Conservation (phyloP, 1,140 invertebrate species). For the Coenobita brevimanus region DNA sequence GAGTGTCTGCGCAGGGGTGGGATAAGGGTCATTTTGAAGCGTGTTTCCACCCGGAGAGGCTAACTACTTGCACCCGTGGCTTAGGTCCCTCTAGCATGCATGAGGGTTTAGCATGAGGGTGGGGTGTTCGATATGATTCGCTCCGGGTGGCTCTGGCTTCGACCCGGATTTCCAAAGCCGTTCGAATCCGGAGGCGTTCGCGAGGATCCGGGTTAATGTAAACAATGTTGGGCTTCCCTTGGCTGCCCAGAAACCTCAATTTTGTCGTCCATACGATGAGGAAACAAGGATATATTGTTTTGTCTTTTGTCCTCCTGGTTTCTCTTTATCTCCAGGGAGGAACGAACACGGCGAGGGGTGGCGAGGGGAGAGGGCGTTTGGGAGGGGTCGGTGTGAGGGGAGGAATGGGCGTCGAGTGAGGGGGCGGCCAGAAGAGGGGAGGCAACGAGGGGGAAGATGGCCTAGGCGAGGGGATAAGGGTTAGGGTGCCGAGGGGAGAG, state of each 20-base stretch:
- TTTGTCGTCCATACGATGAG: too few relatives aligned
- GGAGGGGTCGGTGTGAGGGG: slow-evolving; percentile 38
- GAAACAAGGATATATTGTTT: too few relatives aligned
- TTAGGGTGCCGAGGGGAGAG: neutral
- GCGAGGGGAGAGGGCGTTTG: slow-evolving; percentile 26
- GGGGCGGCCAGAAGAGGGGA: slow-evolving; percentile 17
- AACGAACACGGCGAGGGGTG: slow-evolving; percentile 20
- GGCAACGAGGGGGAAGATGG: neutral
- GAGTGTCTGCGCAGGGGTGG: neutral
- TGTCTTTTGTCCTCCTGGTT: too few relatives aligned
- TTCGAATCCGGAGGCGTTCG: neutral
- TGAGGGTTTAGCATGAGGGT: slow-evolving; percentile 47
- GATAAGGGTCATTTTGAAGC: neutral
- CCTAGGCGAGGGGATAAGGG: slow-evolving; percentile 6
- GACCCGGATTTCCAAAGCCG: neutral
- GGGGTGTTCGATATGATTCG: slow-evolving; percentile 52
- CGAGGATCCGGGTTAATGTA: neutral
- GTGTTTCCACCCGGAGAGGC: neutral
- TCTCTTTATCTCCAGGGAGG: neutral
- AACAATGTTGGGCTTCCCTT: neutral
- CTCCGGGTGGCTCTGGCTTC: neutral
- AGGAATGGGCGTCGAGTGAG: slow-evolving; percentile 11
- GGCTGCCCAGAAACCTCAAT: too few relatives aligned
- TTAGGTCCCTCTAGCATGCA: slow-evolving; percentile 49
- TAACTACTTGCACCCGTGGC: slow-evolving; percentile 22